phyloP scores from a whole-genome alignment of 2,113 vertebrate species.

The Misgurnus mizolepis region DNA sequence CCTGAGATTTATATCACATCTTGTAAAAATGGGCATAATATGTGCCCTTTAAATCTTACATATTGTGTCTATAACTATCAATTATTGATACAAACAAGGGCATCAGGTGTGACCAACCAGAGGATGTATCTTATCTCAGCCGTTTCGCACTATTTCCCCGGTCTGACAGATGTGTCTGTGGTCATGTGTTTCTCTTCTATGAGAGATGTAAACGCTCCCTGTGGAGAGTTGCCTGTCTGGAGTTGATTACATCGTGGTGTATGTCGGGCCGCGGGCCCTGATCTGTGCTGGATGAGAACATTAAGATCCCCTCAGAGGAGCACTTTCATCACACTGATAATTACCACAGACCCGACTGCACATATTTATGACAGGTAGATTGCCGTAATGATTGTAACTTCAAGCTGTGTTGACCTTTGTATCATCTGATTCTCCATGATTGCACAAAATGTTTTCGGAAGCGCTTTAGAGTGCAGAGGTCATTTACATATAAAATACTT shows the following conservation, averaged over 20 bases:
- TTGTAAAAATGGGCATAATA: no score
- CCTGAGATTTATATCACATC: no score
- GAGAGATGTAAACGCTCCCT: conserved; percentile 37
- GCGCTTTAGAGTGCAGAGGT: no score
- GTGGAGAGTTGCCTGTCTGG: conserved; percentile 45
- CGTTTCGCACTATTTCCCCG: not conserved
- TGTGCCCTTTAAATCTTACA: no score
- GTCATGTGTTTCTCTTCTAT: conserved; percentile 3
- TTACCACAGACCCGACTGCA: conserved; percentile 31
- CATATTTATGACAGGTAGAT: conserved; percentile 40
- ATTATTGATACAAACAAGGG: not conserved
- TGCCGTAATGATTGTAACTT: conserved; percentile 52
- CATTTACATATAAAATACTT: not conserved
- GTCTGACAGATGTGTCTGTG: conserved; percentile 35
- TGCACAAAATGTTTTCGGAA: not conserved
- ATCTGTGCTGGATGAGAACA: conserved; percentile 32
- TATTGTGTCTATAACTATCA: no score
- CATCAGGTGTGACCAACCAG: conserved; percentile 34
- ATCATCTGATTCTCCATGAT: conserved; percentile 25
- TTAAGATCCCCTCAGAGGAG: conserved; percentile 47
- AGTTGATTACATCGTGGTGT: conserved; percentile 55
- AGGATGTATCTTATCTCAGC: conserved; percentile 8
- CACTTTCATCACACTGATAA: conserved; percentile 50
- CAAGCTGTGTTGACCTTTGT: conserved; percentile 36
- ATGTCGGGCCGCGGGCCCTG: conserved; percentile 23